These are phyloP conservation scores for Mustelus asterias DNA, from an alignment of 2,113 vertebrate genomes.

Conservation along the genomic window DNA sequence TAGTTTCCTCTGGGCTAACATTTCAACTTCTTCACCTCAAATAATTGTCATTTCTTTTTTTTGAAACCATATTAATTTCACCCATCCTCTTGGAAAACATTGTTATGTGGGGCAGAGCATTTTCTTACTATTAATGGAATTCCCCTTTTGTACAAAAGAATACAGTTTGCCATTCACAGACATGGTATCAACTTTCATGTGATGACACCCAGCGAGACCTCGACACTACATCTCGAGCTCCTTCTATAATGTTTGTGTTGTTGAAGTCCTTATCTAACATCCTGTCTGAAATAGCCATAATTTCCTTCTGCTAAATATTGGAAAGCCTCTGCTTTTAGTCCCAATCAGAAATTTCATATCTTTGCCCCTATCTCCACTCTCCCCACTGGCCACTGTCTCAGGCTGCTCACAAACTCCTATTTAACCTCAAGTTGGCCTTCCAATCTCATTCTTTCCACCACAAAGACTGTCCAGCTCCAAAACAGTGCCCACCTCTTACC, in stretches of 20 bases:
- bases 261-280: neutral
- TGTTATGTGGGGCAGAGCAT: neutral
- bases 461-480: neutral
- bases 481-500: neutral
- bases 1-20: neutral
- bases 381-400: neutral
- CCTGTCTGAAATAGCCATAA: neutral
- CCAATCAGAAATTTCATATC: neutral
- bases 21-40: neutral
- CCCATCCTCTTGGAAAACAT: neutral
- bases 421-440: neutral
- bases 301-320: neutral
- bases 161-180: neutral
- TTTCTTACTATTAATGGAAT: neutral
- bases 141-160: neutral
- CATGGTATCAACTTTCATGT: neutral
- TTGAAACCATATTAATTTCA: neutral
- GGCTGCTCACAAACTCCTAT: neutral
- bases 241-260: neutral
- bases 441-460: neutral
- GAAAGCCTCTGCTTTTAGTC: neutral
- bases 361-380: neutral
- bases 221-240: neutral
- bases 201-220: neutral
- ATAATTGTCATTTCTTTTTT: neutral